Evolutionary conservation across 2,113 vertebrate species (phyloP).

Genomic region (Pterocles burchelli): DNA sequence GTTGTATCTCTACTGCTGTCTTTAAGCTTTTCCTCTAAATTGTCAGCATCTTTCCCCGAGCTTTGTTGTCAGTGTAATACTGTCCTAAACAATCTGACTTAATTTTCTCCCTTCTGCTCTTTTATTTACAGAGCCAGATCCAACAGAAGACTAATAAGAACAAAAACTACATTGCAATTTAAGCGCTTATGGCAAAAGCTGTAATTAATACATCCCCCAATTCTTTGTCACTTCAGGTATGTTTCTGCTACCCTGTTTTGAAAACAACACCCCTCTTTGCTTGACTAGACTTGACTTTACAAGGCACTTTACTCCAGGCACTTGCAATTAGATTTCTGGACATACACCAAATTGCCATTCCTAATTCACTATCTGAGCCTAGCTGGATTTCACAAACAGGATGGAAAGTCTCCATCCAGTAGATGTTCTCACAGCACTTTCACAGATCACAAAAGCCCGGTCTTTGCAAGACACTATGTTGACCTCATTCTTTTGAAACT

Average conservation of each 20-base stretch:
- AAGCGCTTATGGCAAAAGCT: background rate
- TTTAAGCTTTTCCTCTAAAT: background rate
- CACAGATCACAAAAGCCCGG: background rate
- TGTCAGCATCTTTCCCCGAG: background rate
- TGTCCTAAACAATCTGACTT: background rate
- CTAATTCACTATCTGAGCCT: background rate
- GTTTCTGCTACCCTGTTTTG: background rate
- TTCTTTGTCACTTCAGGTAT: background rate
- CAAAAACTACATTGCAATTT: background rate
- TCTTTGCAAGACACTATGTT: background rate
- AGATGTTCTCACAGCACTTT: background rate
- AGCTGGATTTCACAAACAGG: background rate
- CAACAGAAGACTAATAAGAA: background rate
- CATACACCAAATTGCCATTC: background rate
- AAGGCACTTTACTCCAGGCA: background rate
- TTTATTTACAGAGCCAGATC: background rate
- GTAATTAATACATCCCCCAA: background rate
- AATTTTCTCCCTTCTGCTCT: background rate
- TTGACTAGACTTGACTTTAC: background rate
- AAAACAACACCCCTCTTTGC: background rate
- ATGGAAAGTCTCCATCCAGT: background rate
- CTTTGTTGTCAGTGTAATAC: background rate
- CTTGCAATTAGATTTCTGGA: background rate
- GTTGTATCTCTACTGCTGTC: no score
- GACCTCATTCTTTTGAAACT: background rate